Conservation (phyloP, 2,797 vertebrate species). For the Myotis myotis region DNA sequence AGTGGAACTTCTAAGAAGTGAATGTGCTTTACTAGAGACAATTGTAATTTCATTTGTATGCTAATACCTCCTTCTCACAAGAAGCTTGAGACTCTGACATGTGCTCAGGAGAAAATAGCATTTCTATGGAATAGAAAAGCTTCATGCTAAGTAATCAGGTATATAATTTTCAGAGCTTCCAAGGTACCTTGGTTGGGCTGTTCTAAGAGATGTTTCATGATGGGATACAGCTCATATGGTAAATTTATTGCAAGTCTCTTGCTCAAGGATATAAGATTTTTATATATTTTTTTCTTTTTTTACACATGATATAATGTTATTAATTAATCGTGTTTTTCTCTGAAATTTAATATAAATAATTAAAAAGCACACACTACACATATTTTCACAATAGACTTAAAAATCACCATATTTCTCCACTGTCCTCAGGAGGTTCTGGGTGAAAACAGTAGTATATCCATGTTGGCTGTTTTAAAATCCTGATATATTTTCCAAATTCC, state of each 20-base stretch:
- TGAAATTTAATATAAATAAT: background rate
- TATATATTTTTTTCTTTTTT: background rate
- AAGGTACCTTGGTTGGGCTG: background rate
- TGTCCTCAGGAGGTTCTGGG: background rate
- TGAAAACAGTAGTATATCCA: background rate
- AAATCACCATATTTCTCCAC: background rate
- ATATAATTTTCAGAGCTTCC: background rate
- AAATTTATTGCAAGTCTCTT: background rate
- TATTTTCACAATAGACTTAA: background rate
- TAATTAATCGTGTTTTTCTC: background rate
- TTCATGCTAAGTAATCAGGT: background rate
- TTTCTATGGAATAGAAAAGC: background rate
- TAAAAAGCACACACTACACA: background rate
- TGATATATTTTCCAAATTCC: slow-evolving; percentile 46
- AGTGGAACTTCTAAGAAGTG: background rate
- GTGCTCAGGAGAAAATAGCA: background rate
- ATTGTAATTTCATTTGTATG: background rate
- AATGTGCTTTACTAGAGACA: background rate
- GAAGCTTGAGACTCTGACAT: background rate
- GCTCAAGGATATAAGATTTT: background rate
- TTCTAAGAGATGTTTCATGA: slow-evolving; percentile 32
- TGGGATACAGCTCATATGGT: background rate
- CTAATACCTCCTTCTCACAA: background rate
- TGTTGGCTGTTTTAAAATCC: background rate
- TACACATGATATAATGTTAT: background rate